Percentiles rank a stretch among this genome's conserved stretches.
phyloP scores from a whole-genome alignment of 2,888 invertebrate genomes.

The Patella depressa region DNA sequence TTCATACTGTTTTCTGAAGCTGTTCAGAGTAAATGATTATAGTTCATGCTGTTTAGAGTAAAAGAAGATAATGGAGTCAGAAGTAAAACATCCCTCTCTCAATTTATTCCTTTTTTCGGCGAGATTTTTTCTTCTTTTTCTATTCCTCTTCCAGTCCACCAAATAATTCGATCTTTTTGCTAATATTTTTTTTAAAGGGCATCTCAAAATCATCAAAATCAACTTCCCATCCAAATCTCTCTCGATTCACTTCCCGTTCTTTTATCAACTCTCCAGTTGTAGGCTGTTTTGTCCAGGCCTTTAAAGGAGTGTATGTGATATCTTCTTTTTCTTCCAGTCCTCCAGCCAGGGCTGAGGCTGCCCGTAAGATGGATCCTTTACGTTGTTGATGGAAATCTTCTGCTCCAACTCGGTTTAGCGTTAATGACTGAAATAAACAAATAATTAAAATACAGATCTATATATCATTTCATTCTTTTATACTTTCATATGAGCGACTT shows the following conservation, averaged over 20 bases:
- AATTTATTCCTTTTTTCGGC: background rate
- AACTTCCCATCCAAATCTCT: conserved; percentile 70
- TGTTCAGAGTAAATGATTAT: too few relatives aligned
- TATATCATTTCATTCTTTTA: background rate
- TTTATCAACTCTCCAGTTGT: conserved; percentile 64
- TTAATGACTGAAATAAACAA: conserved; percentile 13
- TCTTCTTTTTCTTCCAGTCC: conserved; percentile 67
- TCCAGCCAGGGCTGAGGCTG: conserved; percentile 68
- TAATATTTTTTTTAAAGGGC: conserved; percentile 68
- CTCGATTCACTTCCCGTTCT: conserved; percentile 57
- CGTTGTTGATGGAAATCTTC: conserved; percentile 48
- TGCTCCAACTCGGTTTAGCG: conserved; percentile 29
- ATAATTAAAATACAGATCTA: background rate
- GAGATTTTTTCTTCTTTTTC: too few relatives aligned
- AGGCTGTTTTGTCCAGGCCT: conserved; percentile 68
- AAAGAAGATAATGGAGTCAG: background rate
- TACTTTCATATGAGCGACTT: too few relatives aligned
- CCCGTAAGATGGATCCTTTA: conserved; percentile 67
- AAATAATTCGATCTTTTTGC: conserved; percentile 51
- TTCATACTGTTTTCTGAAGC: too few relatives aligned
- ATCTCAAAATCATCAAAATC: conserved; percentile 70
- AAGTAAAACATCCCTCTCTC: background rate
- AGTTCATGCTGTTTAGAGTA: too few relatives aligned
- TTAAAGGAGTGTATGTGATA: conserved; percentile 65
- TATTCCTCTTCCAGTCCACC: conserved; percentile 52